These are phyloP conservation scores for human DNA, from an alignment of 2,113 vertebrate genomes.

Conservation along the genomic window DNA sequence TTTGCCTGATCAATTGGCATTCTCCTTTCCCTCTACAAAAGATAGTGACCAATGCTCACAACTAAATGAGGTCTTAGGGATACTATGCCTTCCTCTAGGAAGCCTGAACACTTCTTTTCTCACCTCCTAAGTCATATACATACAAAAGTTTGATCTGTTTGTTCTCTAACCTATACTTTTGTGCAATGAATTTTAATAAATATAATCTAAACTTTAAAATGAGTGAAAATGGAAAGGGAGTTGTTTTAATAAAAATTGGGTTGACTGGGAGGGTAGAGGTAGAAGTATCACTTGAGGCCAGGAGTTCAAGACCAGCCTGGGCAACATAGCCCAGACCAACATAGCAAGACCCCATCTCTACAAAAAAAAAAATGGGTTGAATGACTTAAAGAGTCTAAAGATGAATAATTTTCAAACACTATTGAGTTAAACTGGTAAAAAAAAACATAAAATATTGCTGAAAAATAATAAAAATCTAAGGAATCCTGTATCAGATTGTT, in stretches of 20 bases:
- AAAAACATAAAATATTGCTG: background rate
- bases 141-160: background rate
- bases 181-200: background rate
- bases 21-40: background rate
- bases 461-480: constrained; percentile 6
- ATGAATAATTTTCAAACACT: background rate
- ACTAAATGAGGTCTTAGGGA: background rate
- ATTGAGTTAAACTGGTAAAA: background rate
- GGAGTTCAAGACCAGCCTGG: no score
- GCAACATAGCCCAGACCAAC: no score
- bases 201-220: background rate
- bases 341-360: no score
- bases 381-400: constrained; percentile 4
- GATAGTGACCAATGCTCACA: background rate
- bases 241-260: background rate
- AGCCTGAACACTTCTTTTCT: background rate
- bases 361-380: background rate
- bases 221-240: background rate
- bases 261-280: background rate
- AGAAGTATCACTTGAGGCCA: no score
- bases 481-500: background rate
- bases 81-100: background rate
- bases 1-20: background rate
- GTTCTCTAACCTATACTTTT: background rate
- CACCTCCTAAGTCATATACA: background rate